Conservation (phyloP, 2,113 vertebrate species). For the Nycticebus coucang region DNA sequence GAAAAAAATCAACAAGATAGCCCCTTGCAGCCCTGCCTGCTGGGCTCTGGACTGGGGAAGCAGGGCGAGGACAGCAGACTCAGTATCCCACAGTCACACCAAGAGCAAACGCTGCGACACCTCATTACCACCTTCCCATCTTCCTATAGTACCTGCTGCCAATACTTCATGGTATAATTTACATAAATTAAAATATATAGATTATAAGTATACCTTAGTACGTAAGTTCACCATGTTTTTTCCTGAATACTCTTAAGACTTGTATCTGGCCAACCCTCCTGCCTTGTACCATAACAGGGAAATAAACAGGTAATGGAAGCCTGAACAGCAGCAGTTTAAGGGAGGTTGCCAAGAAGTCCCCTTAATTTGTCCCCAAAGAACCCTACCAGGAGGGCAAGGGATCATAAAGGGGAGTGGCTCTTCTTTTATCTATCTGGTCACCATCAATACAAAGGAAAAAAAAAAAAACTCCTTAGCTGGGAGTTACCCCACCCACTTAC, state of each 20-base stretch:
- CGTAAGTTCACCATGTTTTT: constrained; percentile 57
- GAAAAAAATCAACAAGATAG: constrained; percentile 60
- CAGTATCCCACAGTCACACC: background rate
- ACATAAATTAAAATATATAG: constrained; percentile 4
- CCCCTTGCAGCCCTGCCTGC: background rate
- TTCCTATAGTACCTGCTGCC: background rate
- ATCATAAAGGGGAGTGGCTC: constrained; percentile 44
- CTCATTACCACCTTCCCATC: background rate
- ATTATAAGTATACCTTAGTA: background rate
- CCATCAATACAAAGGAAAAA: constrained; percentile 11
- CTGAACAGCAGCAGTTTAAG: background rate
- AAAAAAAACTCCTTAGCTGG: background rate
- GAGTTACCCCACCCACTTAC: constrained; percentile 16
- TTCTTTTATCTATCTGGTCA: background rate
- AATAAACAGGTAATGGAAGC: background rate
- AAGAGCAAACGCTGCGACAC: background rate
- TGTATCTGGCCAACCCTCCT: background rate
- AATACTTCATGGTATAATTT: background rate
- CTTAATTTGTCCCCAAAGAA: background rate
- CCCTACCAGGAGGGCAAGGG: background rate
- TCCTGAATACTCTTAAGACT: background rate
- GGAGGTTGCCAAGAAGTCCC: constrained; percentile 13
- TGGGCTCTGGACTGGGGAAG: background rate
- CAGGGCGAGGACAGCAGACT: background rate
- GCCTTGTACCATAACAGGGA: background rate